These are phyloP conservation scores for Zaprionus vittiger DNA, from an alignment of 1,140 invertebrate species.

Conservation along the genomic window DNA sequence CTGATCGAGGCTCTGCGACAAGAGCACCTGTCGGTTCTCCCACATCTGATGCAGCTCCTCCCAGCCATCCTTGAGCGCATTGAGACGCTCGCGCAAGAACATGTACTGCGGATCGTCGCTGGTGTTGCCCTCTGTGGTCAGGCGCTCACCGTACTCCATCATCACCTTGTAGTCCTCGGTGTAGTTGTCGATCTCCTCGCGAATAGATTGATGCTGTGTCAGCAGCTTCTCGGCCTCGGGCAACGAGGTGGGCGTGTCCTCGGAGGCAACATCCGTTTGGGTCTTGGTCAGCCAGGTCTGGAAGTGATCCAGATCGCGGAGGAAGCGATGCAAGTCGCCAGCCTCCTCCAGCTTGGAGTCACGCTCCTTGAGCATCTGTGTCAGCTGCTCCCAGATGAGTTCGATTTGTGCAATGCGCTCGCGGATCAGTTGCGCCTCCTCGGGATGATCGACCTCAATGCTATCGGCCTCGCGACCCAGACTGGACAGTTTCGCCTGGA, in stretches of 20 bases:
- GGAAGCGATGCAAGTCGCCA: conserved; percentile 98
- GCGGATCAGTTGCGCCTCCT: conserved; percentile 96
- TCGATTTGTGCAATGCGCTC: conserved; percentile 96
- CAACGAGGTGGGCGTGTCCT: conserved; percentile 98
- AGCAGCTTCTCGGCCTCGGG: conserved; percentile 98
- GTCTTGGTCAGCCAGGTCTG: conserved; percentile 99
- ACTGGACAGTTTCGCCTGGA: conserved; percentile 97
- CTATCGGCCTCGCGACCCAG: conserved; percentile 96
- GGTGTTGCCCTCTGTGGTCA: conserved; percentile 89
- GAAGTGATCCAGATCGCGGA: conserved; percentile 99
- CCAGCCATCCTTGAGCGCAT: conserved; percentile 99
- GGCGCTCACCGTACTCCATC: conserved; percentile 98
- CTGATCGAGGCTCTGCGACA: conserved; percentile 97
- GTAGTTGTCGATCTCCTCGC: conserved; percentile 99
- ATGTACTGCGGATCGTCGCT: conserved; percentile 99
- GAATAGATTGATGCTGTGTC: conserved; percentile 98
- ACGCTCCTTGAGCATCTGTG: conserved; percentile 98
- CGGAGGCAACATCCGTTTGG: conserved; percentile 98
- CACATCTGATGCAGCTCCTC: conserved; percentile 99
- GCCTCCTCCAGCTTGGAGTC: conserved; percentile 99
- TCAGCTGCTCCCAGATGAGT: conserved; percentile 97
- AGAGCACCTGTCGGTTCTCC: conserved; percentile 97
- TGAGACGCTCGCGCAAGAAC: conserved; percentile 98
- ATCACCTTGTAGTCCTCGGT: conserved; percentile 99
- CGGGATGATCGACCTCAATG: conserved; percentile 97